Evolutionary conservation across 2,797 vertebrate species (phyloP).

Genomic region (Threskiornis aethiopicus): DNA sequence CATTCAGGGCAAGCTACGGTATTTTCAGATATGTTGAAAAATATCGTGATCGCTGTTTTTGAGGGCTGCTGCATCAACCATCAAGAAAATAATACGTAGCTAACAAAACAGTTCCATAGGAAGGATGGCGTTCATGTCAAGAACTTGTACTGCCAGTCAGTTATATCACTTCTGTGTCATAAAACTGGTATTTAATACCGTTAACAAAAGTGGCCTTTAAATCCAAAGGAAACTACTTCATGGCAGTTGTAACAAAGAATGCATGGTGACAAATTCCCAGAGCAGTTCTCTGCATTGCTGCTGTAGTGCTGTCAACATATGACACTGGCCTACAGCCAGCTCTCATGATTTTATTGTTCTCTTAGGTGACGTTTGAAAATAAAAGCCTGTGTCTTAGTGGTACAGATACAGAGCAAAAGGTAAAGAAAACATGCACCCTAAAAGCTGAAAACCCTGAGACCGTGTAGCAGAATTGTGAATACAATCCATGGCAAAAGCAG

Average conservation of each 20-base stretch:
- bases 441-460: neutral
- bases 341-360: neutral
- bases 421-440: neutral
- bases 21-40: neutral
- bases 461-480: rapidly evolving
- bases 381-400: neutral
- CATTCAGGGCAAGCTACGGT: neutral
- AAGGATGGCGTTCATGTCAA: neutral
- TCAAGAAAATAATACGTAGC: neutral
- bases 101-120: neutral
- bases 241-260: neutral
- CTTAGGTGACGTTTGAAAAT: neutral
- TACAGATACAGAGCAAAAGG: neutral
- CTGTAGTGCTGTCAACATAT: slow-evolving; percentile 1
- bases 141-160: neutral
- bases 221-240: neutral
- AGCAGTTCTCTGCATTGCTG: neutral
- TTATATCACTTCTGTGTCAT: neutral
- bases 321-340: neutral
- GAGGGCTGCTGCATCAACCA: neutral
- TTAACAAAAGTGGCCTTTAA: neutral
- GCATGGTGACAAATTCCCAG: neutral
- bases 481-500: neutral
- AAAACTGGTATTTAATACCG: neutral
- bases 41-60: neutral